These are phyloP conservation scores for Emmelina monodactyla DNA, from an alignment of 2,888 invertebrate species.

Conservation along the genomic window DNA sequence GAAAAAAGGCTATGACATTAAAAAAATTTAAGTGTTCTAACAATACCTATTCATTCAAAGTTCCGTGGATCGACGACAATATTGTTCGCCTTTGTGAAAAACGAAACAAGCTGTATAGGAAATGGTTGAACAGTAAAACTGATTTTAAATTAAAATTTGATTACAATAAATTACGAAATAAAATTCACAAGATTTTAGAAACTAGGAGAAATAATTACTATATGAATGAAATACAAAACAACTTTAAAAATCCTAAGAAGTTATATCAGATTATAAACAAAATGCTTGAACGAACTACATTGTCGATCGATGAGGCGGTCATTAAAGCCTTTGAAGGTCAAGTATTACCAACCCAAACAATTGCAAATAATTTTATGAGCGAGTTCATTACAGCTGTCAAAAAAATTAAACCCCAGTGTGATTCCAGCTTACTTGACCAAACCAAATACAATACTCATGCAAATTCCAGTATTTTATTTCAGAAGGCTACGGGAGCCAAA, in stretches of 20 bases:
- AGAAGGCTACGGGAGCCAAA: background rate
- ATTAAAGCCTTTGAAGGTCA: slow-evolving; percentile 9
- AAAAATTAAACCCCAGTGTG: background rate
- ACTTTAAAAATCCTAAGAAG: slow-evolving; percentile 9
- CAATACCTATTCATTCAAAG: too few relatives aligned
- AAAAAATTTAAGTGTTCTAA: too few relatives aligned
- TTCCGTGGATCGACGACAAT: slow-evolving; percentile 9
- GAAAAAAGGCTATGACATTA: too few relatives aligned
- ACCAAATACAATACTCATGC: background rate
- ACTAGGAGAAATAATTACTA: slow-evolving; percentile 2
- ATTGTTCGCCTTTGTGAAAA: slow-evolving; percentile 6
- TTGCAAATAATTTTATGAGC: slow-evolving; percentile 7
- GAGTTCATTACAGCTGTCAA: slow-evolving; percentile 8
- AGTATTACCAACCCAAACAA: slow-evolving; percentile 3
- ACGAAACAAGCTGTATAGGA: slow-evolving; percentile 5
- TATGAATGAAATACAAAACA: slow-evolving; percentile 7
- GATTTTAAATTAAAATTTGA: slow-evolving; percentile 7
- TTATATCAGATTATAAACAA: slow-evolving; percentile 8
- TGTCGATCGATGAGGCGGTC: slow-evolving; percentile 6
- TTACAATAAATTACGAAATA: slow-evolving; percentile 7
- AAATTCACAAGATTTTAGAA: slow-evolving; percentile 4
- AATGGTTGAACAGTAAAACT: slow-evolving; percentile 4
- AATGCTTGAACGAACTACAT: slow-evolving; percentile 9
- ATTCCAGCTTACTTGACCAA: background rate
- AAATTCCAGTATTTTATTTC: background rate